Evolutionary conservation across 2,113 vertebrate genomes (phyloP).

Genomic region (Suncus etruscus): DNA sequence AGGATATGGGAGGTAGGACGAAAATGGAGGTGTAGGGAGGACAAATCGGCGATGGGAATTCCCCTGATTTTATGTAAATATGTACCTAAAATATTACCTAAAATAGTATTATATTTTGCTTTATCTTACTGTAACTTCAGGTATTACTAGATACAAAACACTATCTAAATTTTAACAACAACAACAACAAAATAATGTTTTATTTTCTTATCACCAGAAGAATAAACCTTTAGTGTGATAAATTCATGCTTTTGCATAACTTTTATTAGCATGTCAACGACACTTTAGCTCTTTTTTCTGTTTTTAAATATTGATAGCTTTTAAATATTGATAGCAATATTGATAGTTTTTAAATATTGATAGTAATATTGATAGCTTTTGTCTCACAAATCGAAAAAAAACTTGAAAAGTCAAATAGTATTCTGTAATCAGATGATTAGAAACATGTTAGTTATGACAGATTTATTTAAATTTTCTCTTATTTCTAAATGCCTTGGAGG

Average conservation of each 20-base stretch:
- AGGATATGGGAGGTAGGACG: no score
- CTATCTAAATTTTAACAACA: neutral
- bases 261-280: constrained; percentile 53
- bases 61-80: no score
- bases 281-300: no score
- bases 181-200: neutral
- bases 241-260: constrained; percentile 39
- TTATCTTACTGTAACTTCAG: neutral
- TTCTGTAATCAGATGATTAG: neutral
- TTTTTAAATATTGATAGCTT: no score
- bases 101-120: neutral
- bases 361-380: no score
- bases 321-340: no score
- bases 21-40: no score
- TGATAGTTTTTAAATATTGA: no score
- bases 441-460: constrained; percentile 38
- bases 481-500: constrained; percentile 37
- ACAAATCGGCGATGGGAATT: no score
- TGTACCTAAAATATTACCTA: no score
- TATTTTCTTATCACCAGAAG: neutral
- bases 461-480: neutral
- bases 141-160: neutral
- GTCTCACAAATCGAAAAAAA: constrained; percentile 32
- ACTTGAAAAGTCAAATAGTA: neutral
- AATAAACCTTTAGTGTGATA: neutral